Percentiles rank a stretch among this genome's conserved stretches.
Evolutionary conservation across 2,797 vertebrate genomes (phyloP).

Genomic region (Xyrichtys novacula): DNA sequence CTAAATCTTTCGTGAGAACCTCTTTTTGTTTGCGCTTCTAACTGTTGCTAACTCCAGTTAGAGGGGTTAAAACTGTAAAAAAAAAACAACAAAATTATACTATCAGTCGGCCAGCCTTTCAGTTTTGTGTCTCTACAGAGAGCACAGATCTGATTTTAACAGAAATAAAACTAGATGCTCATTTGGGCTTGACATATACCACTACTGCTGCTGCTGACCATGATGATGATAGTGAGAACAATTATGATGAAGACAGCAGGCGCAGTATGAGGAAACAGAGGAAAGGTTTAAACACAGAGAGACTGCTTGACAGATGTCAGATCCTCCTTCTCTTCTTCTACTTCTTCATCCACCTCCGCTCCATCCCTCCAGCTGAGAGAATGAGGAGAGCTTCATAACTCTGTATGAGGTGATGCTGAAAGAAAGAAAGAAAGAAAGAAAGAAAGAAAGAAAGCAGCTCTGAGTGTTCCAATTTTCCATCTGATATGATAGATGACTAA

Average conservation of each 20-base stretch:
- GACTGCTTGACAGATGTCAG: slow-evolving; percentile 46
- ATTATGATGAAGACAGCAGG: neutral
- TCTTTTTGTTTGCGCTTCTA: too few relatives aligned
- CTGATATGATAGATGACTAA: slow-evolving; percentile 55
- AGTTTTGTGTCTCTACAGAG: too few relatives aligned
- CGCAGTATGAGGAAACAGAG: slow-evolving; percentile 22
- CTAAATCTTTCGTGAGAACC: too few relatives aligned
- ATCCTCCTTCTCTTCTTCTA: slow-evolving; percentile 38
- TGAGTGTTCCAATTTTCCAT: slow-evolving; percentile 53
- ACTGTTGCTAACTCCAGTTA: too few relatives aligned
- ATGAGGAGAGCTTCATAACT: slow-evolving; percentile 57
- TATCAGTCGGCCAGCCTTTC: too few relatives aligned
- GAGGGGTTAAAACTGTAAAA: too few relatives aligned
- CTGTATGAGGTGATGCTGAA: slow-evolving; percentile 43
- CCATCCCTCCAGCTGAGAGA: slow-evolving; percentile 46
- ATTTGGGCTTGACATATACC: too few relatives aligned
- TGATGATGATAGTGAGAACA: slow-evolving; percentile 10
- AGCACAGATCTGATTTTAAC: too few relatives aligned
- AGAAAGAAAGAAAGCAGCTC: slow-evolving; percentile 39
- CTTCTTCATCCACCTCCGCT: slow-evolving; percentile 39
- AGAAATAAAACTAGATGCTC: too few relatives aligned
- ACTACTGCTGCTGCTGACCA: too few relatives aligned
- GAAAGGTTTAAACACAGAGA: slow-evolving; percentile 12
- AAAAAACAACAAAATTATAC: too few relatives aligned
- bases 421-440: slow-evolving; percentile 3